phyloP scores from a whole-genome alignment of 2,797 vertebrate species.

The Mus minutoides region DNA sequence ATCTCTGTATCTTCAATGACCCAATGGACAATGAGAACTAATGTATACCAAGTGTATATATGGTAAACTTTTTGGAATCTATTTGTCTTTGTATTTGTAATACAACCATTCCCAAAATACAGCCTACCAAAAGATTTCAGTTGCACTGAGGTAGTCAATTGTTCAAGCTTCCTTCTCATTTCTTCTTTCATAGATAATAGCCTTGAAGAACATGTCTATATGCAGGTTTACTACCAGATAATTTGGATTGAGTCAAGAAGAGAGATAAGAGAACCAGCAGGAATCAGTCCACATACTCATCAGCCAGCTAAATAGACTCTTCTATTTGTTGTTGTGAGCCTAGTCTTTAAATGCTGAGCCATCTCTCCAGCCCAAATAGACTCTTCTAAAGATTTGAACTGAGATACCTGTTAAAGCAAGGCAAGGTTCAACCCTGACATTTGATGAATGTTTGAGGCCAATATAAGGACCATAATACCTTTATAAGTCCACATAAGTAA shows the following conservation, averaged over 20 bases:
- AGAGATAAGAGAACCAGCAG: neutral
- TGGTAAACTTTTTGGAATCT: neutral
- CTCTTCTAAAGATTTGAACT: neutral
- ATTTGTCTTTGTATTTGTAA: neutral
- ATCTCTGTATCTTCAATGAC: neutral
- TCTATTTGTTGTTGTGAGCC: neutral
- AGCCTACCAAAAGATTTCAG: slow-evolving; percentile 3
- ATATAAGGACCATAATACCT: neutral
- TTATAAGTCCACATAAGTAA: neutral
- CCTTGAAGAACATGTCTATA: neutral
- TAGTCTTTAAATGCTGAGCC: no score
- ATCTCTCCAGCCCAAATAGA: neutral
- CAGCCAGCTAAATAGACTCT: neutral
- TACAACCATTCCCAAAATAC: neutral
- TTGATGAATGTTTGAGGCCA: neutral
- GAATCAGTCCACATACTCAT: neutral
- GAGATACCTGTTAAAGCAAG: neutral
- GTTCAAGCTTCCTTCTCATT: neutral
- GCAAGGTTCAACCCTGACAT: neutral
- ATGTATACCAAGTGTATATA: neutral
- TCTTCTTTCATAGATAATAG: neutral
- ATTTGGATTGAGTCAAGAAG: neutral
- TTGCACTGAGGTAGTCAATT: slow-evolving; percentile 1
- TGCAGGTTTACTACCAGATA: neutral
- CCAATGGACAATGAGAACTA: neutral